Conservation (phyloP, 2,888 invertebrate genomes). For the Cetonia aurata region DNA sequence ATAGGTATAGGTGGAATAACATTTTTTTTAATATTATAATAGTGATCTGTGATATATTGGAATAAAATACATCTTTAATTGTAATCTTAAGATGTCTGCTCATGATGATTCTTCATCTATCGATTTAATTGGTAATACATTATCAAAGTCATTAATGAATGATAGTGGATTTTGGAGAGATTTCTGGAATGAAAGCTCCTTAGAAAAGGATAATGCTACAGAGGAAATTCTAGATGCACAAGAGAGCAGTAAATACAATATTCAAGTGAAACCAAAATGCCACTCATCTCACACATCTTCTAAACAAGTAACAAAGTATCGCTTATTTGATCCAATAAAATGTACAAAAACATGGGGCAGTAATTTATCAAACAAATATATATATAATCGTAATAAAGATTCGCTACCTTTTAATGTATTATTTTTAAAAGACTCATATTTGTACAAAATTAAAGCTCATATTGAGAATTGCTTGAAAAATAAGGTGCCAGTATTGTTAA, state of each 20-base stretch:
- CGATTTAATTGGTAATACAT: neutral
- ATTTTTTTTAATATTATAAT: too few relatives aligned
- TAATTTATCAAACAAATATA: neutral
- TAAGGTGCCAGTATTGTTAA: neutral
- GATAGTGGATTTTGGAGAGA: constrained; percentile 2
- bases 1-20: too few relatives aligned
- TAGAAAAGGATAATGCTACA: neutral
- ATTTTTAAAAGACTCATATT: constrained; percentile 15
- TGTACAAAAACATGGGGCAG: neutral
- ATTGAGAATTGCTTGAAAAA: constrained; percentile 3
- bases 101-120: too few relatives aligned
- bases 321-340: too few relatives aligned
- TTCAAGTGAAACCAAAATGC: neutral
- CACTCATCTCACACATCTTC: too few relatives aligned
- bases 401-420: neutral
- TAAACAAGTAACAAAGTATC: too few relatives aligned
- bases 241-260: neutral
- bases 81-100: too few relatives aligned
- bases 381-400: neutral
- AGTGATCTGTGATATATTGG: too few relatives aligned
- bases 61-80: too few relatives aligned
- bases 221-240: neutral
- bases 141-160: constrained; percentile 13
- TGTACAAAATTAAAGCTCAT: constrained; percentile 14
- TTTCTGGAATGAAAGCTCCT: neutral